Evolutionary conservation across 2,113 vertebrate species (phyloP).

Genomic region (Microcebus murinus): DNA sequence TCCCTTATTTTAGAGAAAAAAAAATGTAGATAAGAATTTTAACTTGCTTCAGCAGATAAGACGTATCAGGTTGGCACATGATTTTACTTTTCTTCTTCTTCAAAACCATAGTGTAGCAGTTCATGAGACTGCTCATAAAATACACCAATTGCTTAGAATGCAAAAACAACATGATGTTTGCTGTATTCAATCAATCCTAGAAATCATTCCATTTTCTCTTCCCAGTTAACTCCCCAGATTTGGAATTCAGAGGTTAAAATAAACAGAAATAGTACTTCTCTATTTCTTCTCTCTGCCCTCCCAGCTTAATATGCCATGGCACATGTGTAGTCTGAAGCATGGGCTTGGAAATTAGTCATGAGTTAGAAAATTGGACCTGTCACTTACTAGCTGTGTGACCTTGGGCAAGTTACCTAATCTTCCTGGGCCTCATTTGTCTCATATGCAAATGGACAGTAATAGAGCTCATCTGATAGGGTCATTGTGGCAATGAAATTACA

Average conservation of each 20-base stretch:
- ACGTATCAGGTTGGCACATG: neutral
- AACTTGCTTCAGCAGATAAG: constrained; percentile 58
- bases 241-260: neutral
- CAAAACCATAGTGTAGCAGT: neutral
- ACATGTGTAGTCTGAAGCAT: neutral
- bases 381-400: neutral
- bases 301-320: neutral
- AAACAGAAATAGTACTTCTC: neutral
- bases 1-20: constrained; percentile 39
- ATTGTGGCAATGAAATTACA: neutral
- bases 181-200: neutral
- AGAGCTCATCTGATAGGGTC: neutral
- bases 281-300: neutral
- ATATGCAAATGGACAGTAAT: neutral
- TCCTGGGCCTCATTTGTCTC: neutral
- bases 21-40: constrained; percentile 50
- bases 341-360: neutral
- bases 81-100: constrained; percentile 56
- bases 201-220: neutral
- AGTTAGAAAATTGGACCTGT: neutral
- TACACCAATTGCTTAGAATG: constrained; percentile 14
- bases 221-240: neutral
- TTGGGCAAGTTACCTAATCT: neutral
- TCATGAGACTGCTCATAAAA: constrained; percentile 17
- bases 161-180: neutral